Base-by-base conservation (phyloP, 1,140 invertebrate species). In the Ceratoteleas bidentatus region DNA sequence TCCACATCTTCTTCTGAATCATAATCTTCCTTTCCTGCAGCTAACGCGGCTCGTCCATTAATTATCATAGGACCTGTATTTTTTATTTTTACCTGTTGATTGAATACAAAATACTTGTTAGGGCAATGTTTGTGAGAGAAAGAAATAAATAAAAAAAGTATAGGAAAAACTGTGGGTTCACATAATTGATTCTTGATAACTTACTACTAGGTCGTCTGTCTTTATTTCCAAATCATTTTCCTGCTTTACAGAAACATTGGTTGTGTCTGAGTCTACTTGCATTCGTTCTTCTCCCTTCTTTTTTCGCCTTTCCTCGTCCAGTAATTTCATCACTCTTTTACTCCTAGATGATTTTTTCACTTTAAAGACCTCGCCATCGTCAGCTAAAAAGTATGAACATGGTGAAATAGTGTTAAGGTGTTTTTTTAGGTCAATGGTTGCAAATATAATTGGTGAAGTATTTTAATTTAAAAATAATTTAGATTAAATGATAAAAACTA, bases 321-420 rank as follows among this genome's bases (percentile, higher is more conserved):
- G 91, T 84, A 96, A 94, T 87, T 96, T 96, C 90, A 96, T 95
- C 58, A 98, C 93, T 90, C 96, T 95, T 90, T 97, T 96, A 91
- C 97, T 98, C 82, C 98, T 96, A 10, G 96, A 97, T 8, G 97
- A 98, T 91, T 98, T 98, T 90, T 97, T 98, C 38, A 98, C 95
- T 93, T 97, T 96, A 91, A 99, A 98, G 43, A 97, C 94, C 91
- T 98, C 97, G 14, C 94, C 95, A 87, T 97, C 96, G 85, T 96
- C 96, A 85, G 95, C 96, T 93, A 91, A 87, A 92, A 90, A 70
- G n/a, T n/a, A n/a, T n/a, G n/a, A n/a, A n/a, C n/a, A n/a, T n/a
- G n/a, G n/a, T n/a, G n/a, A n/a, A n/a, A 49, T 49, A 2, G 1
- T 24, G 24, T 2, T 24, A 24, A 24, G 24, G 24, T 24, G 24